Evolutionary conservation across 2,113 vertebrate species (phyloP), one percentile per base, ranked within the genome.

Genomic region (Gadus chalcogrammus): DNA sequence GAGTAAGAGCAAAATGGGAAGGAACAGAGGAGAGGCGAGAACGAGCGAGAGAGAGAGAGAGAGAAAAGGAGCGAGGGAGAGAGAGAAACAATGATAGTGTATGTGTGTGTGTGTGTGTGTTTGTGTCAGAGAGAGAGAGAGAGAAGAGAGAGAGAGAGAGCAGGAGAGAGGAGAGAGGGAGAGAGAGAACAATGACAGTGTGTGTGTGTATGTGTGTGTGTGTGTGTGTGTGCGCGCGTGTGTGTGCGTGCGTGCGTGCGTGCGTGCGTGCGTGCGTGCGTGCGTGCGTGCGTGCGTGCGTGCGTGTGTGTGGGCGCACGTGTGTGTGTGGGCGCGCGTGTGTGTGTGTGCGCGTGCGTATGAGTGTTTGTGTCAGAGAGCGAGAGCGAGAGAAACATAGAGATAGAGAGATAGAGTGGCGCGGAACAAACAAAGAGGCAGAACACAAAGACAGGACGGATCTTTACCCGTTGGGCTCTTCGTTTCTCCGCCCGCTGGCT

Each of bases 401-500:
- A 55, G 53, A 24, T 22, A 15, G 73, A 69, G 69, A 9, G 28
- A 27, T 35, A 58, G 42, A 48, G 42, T 48, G 42, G 8, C 42
- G 8, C 13, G 42, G 42, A 48, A 48, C 42, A 48, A 48, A 12
- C 24, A 55, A n/a, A 68, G 53, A 72, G 66, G 35, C 8, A 18
- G 6, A 4, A 20, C 38, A 65, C 20, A n/a, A 67, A 17, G 15
- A 56, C 1, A 27, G 62, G 67, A 53, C 24, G 71, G 18, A 67
- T 76, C 75, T 73, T 79, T 89, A 98, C 97, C 95, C 98, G 98
- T 76, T 99, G 97, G 68, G 97, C 97, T 81, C 93, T 93, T 18
- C 97, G 93, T 69, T 99, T 99, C 89, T 99, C 97, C 28, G 97
- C 94, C 73, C 97, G 92, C 88, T 99, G 97, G 69, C 98, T 99